Evolutionary conservation across 2,888 invertebrate species (phyloP), one percentile per base, ranked within the genome.

Genomic region (Callyntrura guangdongensis): DNA sequence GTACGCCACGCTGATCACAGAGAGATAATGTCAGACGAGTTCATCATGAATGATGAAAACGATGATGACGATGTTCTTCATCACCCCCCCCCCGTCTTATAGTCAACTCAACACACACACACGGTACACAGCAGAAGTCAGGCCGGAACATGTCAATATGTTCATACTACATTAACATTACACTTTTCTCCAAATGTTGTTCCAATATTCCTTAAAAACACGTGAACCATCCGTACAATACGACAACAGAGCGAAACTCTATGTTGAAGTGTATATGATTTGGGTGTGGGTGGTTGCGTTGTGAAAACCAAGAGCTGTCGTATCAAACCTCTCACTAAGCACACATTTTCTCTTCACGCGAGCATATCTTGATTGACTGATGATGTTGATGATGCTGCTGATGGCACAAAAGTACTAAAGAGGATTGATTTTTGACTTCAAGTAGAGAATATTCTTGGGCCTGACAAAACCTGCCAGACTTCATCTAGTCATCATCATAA

Each of bases 401-500:
- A 74, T 74, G 74, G 74, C 47, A 74, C 36, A 36, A 2, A 36
- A 74, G 49, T 74, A 49, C 74, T 74, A 74, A 74, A 74, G 74
- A 47, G 74, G 74, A 74, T 74, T 74, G 74, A 74, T 74, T 74
- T 74, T 74, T 74, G 49, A 49, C 74, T 49, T 74, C 20, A 74
- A 74, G 74, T 49, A 22, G 74, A 22, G 74, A 74, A 74, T 49
- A 22, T 49, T 49, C 74, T 74, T 45, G 0, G 11, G 27, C 12
- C 27, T 67, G 27, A 11, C 69, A 14, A 22, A 20, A 20, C 17
- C 49, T 49, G 49, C 36, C 74, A 74, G 2, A 9, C 4, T 17
- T 17, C 17, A 74, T 20, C 12, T 74, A 49, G 11, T 22, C 3
- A 49, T 47, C 72, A 20, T 2, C 47, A 47, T 20, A 49, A 74